Evolutionary conservation across 2,888 invertebrate genomes (phyloP).

Genomic region (Rhopalosiphum nymphaeae): DNA sequence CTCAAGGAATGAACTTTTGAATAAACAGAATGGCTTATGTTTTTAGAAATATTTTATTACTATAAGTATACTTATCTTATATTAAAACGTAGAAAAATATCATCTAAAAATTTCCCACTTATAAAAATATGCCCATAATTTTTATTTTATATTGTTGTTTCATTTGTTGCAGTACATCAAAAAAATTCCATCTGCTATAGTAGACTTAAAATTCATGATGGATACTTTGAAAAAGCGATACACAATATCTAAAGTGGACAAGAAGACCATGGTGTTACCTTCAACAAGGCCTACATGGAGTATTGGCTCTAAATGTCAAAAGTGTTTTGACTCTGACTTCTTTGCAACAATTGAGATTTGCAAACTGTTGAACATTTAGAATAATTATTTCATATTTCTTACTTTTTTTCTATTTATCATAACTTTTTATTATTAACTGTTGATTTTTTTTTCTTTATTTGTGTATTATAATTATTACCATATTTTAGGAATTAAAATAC

Average conservation of each 20-base stretch:
- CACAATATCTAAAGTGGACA: slow-evolving; percentile 30
- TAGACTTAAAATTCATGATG: slow-evolving; percentile 48
- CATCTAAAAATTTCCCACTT: background rate
- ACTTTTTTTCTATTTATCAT: slow-evolving; percentile 11
- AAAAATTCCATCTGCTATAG: slow-evolving; percentile 4
- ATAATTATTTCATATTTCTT: background rate
- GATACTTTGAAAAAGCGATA: slow-evolving; percentile 38
- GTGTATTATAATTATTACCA: background rate
- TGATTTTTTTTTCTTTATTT: background rate
- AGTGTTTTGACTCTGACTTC: slow-evolving; percentile 55
- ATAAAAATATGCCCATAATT: background rate
- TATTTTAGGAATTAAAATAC: slow-evolving; percentile 19
- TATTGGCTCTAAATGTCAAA: slow-evolving; percentile 61
- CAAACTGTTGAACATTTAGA: slow-evolving; percentile 36
- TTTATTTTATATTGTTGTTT: background rate
- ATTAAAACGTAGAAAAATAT: background rate
- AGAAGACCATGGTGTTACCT: slow-evolving; percentile 34
- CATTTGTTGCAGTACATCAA: slow-evolving; percentile 36
- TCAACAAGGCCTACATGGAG: slow-evolving; percentile 50
- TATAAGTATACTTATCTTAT: background rate
- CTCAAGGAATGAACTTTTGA: background rate
- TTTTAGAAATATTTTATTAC: background rate
- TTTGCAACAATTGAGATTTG: slow-evolving; percentile 53
- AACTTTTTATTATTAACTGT: slow-evolving; percentile 11
- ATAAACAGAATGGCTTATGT: background rate